phyloP scores from a whole-genome alignment of 2,797 vertebrate genomes.

The Paedocypris micromegethes region DNA sequence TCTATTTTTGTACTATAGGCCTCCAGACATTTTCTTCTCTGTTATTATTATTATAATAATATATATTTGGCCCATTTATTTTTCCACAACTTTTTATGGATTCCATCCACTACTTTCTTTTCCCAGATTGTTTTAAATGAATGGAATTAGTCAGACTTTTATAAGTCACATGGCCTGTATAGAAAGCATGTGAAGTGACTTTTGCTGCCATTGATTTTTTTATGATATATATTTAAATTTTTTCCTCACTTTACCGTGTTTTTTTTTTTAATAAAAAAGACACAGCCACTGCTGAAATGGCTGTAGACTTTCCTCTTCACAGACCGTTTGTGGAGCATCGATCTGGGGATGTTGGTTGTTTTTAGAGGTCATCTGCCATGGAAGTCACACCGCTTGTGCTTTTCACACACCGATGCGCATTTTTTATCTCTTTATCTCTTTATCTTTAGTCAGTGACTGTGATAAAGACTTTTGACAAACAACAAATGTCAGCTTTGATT shows the following conservation, averaged over 20 bases:
- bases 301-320: constrained; percentile 18
- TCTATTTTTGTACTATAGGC: constrained; percentile 22
- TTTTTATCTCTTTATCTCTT: background rate
- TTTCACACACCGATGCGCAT: background rate
- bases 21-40: constrained; percentile 24
- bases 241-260: background rate
- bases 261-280: background rate
- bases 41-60: constrained; percentile 12
- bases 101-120: background rate
- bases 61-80: constrained; percentile 33
- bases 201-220: background rate
- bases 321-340: constrained; percentile 3
- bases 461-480: too few relatives aligned
- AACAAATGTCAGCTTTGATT: too few relatives aligned
- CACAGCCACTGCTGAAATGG: background rate
- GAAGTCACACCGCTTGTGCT: constrained; percentile 9
- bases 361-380: constrained; percentile 22
- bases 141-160: too few relatives aligned
- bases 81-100: constrained; percentile 14
- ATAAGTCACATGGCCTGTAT: too few relatives aligned
- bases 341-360: constrained; percentile 20
- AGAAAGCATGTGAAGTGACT: too few relatives aligned
- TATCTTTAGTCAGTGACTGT: background rate
- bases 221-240: background rate
- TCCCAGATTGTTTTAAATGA: background rate